Evolutionary conservation across 1,140 invertebrate genomes (phyloP).

Genomic region (Pogonus chalceus): DNA sequence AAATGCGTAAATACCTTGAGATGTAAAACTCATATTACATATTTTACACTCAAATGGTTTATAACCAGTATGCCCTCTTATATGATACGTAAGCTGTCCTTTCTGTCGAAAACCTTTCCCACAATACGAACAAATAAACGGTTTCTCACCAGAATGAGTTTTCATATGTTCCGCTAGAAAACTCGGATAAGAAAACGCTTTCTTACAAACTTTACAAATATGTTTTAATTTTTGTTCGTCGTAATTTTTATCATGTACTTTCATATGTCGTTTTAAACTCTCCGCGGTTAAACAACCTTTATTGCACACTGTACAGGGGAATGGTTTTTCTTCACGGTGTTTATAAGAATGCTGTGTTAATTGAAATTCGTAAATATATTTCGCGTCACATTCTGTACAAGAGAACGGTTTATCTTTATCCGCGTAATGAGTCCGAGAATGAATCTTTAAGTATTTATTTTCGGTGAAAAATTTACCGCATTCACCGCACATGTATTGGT

Average conservation of each 20-base stretch:
- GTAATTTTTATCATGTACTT: constrained; percentile 16
- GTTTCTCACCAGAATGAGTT: constrained; percentile 32
- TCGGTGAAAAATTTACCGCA: not conserved
- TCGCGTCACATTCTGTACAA: constrained; percentile 41
- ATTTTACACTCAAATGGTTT: constrained; percentile 19
- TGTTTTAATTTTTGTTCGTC: constrained; percentile 18
- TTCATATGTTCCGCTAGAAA: constrained; percentile 30
- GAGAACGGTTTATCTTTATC: constrained; percentile 36
- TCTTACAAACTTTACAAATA: constrained; percentile 42
- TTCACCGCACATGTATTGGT: not conserved
- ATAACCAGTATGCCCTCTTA: constrained; percentile 50
- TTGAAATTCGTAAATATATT: constrained; percentile 27
- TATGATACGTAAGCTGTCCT: constrained; percentile 46
- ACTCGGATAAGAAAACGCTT: constrained; percentile 31
- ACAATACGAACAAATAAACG: constrained; percentile 28
- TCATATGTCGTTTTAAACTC: constrained; percentile 16
- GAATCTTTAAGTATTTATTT: constrained; percentile 12
- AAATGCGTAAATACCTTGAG: constrained; percentile 14
- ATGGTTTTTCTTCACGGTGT: constrained; percentile 35
- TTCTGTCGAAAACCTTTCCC: constrained; percentile 47
- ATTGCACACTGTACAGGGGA: constrained; percentile 26
- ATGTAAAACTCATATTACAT: constrained; percentile 16
- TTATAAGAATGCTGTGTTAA: constrained; percentile 25
- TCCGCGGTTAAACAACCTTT: constrained; percentile 27
- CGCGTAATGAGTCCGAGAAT: constrained; percentile 21